phyloP scores from a whole-genome alignment of 2,113 vertebrate species.

The Baryphthengus martii region DNA sequence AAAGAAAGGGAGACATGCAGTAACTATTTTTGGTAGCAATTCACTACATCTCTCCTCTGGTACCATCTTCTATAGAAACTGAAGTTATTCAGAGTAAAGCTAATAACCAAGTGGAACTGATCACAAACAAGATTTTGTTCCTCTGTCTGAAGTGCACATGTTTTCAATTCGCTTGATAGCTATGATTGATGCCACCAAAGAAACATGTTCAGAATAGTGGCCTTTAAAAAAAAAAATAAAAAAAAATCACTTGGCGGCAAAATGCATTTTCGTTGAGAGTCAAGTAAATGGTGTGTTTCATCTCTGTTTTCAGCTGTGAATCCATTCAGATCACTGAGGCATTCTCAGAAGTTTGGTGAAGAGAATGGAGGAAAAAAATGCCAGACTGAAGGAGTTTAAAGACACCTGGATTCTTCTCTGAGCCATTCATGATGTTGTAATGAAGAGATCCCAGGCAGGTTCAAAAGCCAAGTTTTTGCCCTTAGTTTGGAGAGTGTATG shows the following conservation, averaged over 20 bases:
- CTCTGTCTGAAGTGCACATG: slow-evolving; percentile 35
- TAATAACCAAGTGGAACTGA: slow-evolving; percentile 27
- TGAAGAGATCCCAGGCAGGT: not conserved
- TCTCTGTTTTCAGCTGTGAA: not conserved
- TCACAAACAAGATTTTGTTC: slow-evolving; percentile 29
- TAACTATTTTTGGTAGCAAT: not conserved
- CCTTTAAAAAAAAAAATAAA: not conserved
- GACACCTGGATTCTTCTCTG: not conserved
- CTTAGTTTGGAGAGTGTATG: not conserved
- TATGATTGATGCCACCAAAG: slow-evolving; percentile 38
- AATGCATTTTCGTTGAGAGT: not conserved
- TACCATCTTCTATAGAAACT: not conserved
- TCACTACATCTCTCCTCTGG: not conserved
- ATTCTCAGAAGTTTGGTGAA: not conserved
- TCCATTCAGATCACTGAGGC: not conserved
- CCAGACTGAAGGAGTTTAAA: not conserved
- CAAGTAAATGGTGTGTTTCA: not conserved
- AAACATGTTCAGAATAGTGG: slow-evolving; percentile 9
- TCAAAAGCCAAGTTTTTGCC: not conserved
- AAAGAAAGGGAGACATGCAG: not conserved
- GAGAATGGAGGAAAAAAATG: not conserved
- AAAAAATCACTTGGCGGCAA: not conserved
- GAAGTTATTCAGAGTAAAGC: not conserved
- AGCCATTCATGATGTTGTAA: not conserved
- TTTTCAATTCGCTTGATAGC: slow-evolving; percentile 49